Conservation (phyloP, 2,113 vertebrate species). For the Malurus elegans region DNA sequence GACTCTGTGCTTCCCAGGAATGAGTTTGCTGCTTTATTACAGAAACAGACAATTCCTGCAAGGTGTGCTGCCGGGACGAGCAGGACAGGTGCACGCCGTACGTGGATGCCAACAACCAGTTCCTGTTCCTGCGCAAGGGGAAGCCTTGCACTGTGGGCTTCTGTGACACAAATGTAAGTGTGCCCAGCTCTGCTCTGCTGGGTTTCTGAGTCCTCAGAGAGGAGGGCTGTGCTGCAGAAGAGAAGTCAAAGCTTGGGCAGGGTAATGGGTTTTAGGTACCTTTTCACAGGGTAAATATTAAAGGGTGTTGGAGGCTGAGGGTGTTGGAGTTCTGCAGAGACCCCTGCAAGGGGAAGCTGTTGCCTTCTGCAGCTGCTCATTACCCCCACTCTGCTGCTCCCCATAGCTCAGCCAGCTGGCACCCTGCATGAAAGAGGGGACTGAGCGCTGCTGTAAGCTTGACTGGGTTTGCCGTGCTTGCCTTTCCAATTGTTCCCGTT, state of each 20-base stretch:
- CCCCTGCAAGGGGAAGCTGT: background rate
- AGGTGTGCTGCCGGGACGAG: slow-evolving; percentile 87
- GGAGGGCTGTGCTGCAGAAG: background rate
- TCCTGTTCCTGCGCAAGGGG: slow-evolving; percentile 89
- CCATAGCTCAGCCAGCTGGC: background rate
- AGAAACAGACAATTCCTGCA: slow-evolving; percentile 93
- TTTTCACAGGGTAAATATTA: accelerated
- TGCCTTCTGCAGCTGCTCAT: background rate
- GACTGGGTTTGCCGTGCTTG: accelerated
- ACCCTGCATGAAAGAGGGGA: background rate
- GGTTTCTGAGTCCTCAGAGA: background rate
- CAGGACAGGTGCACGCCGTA: slow-evolving; percentile 80
- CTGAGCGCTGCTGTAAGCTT: accelerated
- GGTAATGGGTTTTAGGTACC: background rate
- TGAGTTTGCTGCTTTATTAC: background rate
- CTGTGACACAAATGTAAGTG: slow-evolving; percentile 86
- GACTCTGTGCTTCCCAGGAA: background rate
- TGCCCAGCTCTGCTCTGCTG: background rate
- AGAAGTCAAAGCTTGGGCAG: background rate
- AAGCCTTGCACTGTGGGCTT: slow-evolving; percentile 98
- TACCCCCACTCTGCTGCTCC: background rate
- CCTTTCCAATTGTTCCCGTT: background rate
- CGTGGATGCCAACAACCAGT: slow-evolving; percentile 40
- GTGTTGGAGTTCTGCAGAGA: background rate
- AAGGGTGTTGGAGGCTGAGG: background rate